Conservation (phyloP, 2,888 invertebrate genomes). For the Allolobophora icterica region DNA sequence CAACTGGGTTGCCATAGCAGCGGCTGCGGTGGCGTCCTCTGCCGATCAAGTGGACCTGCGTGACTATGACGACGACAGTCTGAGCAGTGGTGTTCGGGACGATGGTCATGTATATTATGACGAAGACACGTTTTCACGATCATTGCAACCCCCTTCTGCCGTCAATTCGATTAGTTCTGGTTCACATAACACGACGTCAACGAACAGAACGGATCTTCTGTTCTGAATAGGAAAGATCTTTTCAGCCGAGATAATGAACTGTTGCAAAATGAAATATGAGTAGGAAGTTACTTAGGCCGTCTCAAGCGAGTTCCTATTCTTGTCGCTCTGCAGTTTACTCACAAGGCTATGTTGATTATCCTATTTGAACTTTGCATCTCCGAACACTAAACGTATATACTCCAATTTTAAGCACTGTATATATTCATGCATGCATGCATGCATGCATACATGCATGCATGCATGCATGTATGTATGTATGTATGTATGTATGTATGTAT, state of each 20-base stretch:
- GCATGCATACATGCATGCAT: too few species aligned
- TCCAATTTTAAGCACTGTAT: too few species aligned
- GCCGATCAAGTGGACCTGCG: background rate
- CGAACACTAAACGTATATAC: too few species aligned
- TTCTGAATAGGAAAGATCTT: background rate
- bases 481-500: too few species aligned
- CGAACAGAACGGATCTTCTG: background rate
- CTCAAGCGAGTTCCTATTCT: too few species aligned
- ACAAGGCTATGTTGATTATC: too few species aligned
- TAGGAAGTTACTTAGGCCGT: background rate
- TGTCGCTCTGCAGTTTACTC: too few species aligned
- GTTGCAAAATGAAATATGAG: background rate
- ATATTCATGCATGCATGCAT: too few species aligned
- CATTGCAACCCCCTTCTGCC: background rate
- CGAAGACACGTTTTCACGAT: background rate
- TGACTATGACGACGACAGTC: background rate
- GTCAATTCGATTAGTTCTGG: background rate
- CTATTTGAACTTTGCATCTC: too few species aligned
- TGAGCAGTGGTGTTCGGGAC: background rate
- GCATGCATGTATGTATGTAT: too few species aligned
- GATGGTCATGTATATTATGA: background rate
- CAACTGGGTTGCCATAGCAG: conserved; percentile 22
- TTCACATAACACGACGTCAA: background rate
- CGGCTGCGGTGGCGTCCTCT: background rate
- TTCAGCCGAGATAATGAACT: background rate